These are phyloP conservation scores for Tiliacea citrago DNA, from an alignment of 2,888 invertebrate species.

Conservation along the genomic window DNA sequence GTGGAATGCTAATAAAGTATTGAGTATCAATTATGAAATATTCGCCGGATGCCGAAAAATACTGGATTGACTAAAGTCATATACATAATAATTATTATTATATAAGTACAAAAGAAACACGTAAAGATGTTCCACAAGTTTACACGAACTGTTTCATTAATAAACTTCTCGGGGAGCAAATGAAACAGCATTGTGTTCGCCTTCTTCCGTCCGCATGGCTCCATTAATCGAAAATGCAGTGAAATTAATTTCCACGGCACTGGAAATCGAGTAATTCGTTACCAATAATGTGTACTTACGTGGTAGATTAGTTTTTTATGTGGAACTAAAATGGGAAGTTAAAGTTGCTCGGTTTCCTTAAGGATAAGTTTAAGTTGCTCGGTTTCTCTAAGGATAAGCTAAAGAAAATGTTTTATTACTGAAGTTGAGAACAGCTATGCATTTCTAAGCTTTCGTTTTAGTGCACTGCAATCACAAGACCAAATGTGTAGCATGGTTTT, in stretches of 20 bases:
- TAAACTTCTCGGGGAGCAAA: slow-evolving; percentile 46
- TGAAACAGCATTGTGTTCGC: slow-evolving; percentile 40
- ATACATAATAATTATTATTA: neutral
- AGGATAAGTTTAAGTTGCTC: neutral
- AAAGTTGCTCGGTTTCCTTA: slow-evolving; percentile 3
- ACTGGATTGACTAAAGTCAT: neutral
- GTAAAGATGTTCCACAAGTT: slow-evolving; percentile 9
- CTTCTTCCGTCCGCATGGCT: slow-evolving; percentile 39
- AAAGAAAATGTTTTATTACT: slow-evolving; percentile 47
- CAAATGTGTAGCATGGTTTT: neutral
- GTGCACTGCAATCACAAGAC: slow-evolving; percentile 17
- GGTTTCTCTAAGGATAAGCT: neutral
- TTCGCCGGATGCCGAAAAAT: neutral
- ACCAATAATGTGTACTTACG: slow-evolving; percentile 47
- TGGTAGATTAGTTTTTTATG: slow-evolving; percentile 27
- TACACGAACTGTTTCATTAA: slow-evolving; percentile 42
- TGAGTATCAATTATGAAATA: neutral
- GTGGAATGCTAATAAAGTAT: too few relatives aligned
- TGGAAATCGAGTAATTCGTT: slow-evolving; percentile 31
- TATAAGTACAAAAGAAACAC: neutral
- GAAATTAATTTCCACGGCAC: slow-evolving; percentile 54
- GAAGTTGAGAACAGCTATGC: slow-evolving; percentile 39
- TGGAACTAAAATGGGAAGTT: slow-evolving; percentile 20
- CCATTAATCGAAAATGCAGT: slow-evolving; percentile 57
- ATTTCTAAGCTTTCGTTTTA: slow-evolving; percentile 28